Evolutionary conservation across 2,888 invertebrate genomes (phyloP).

Genomic region (Calameuta pallipes): DNA sequence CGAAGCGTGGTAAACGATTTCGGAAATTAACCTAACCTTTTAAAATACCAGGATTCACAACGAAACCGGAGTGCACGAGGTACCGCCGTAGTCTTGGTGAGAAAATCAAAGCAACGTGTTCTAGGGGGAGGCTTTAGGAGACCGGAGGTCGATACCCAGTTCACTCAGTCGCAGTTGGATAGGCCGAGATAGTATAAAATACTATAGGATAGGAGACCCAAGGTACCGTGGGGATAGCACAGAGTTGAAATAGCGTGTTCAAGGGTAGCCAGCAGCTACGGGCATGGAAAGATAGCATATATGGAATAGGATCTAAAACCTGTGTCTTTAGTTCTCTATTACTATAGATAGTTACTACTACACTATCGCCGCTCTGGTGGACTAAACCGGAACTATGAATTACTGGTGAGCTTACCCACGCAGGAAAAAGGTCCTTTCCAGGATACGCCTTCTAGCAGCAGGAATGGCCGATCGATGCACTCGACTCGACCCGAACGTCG

Average conservation of each 20-base stretch:
- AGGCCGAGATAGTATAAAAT: constrained; percentile 30
- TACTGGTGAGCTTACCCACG: constrained; percentile 29
- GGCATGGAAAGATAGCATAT: background rate
- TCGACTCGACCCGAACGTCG: background rate
- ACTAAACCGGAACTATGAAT: constrained; percentile 54
- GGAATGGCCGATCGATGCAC: background rate
- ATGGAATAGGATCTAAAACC: background rate
- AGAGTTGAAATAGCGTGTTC: constrained; percentile 1
- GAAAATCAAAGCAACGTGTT: background rate
- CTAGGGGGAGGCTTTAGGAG: constrained; percentile 1
- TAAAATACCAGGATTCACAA: background rate
- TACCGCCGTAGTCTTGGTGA: background rate
- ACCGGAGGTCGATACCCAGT: constrained; percentile 48
- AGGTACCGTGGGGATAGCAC: constrained; percentile 30
- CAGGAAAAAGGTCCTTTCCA: background rate
- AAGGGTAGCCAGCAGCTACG: background rate
- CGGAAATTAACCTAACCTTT: constrained; percentile 39
- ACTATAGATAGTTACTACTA: background rate
- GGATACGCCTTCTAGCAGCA: background rate
- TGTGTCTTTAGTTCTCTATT: background rate
- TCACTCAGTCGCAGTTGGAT: constrained; percentile 47
- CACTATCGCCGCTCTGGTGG: constrained; percentile 53
- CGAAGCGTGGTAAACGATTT: constrained; percentile 27
- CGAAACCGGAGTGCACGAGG: background rate
- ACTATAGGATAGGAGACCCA: background rate